Evolutionary conservation across 2,888 invertebrate species (phyloP).

Genomic region (Nineta flava): DNA sequence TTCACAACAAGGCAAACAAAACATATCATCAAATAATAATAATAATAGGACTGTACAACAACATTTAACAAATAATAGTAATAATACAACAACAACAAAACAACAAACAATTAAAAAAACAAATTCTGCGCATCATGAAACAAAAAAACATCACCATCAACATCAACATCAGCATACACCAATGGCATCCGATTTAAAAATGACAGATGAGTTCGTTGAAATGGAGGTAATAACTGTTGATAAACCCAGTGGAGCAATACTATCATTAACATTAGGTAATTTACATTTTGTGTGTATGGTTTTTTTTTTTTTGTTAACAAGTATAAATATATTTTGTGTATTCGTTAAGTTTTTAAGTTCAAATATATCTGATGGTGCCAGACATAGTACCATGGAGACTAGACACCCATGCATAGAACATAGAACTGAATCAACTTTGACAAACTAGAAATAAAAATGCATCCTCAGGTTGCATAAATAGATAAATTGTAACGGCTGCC

Average conservation of each 20-base stretch:
- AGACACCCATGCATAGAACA: too few relatives aligned
- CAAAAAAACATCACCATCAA: slow-evolving; percentile 11
- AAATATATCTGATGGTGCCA: too few relatives aligned
- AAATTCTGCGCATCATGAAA: slow-evolving; percentile 13
- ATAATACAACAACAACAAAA: slow-evolving; percentile 4
- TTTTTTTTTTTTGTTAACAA: too few relatives aligned
- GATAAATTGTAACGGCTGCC: too few relatives aligned
- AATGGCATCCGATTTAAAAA: slow-evolving; percentile 14
- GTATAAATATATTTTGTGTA: too few relatives aligned
- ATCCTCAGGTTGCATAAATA: too few relatives aligned
- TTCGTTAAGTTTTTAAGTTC: too few relatives aligned
- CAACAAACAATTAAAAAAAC: slow-evolving; percentile 11
- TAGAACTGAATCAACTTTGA: too few relatives aligned
- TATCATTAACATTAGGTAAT: slow-evolving; percentile 58
- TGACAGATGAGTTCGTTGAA: slow-evolving; percentile 11
- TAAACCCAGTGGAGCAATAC: slow-evolving; percentile 62
- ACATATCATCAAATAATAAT: slow-evolving; percentile 4
- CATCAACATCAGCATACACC: slow-evolving; percentile 1
- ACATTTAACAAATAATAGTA: too few relatives aligned
- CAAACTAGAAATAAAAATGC: too few relatives aligned
- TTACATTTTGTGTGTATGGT: not conserved
- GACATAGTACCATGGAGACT: too few relatives aligned
- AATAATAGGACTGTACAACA: not conserved
- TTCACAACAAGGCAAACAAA: slow-evolving; percentile 8
- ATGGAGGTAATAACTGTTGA: slow-evolving; percentile 45